Evolutionary conservation across 2,797 vertebrate species (phyloP).

Genomic region (Onychomys torridus): DNA sequence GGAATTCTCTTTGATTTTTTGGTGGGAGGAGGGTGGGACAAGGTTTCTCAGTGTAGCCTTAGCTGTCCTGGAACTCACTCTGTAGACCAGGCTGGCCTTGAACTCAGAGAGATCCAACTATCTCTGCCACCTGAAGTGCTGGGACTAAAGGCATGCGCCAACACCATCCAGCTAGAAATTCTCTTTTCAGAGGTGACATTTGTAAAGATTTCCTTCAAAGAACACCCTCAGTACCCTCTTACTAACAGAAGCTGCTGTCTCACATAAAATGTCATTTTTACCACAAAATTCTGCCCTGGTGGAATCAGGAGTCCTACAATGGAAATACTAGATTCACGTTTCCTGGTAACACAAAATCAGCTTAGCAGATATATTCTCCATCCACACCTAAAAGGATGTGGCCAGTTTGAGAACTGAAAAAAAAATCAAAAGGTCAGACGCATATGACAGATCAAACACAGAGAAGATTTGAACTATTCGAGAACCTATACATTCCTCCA

Average conservation of each 20-base stretch:
- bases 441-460: not conserved
- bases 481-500: not conserved
- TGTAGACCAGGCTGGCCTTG: not conserved
- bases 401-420: conserved; percentile 35
- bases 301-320: conserved; percentile 28
- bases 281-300: conserved; percentile 11
- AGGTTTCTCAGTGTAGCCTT: not conserved
- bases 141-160: not conserved
- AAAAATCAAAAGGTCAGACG: conserved; percentile 17
- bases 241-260: conserved; percentile 49
- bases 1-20: not conserved
- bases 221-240: not conserved
- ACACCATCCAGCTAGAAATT: not conserved
- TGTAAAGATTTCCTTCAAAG: conserved; percentile 48
- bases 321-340: conserved; percentile 35
- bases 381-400: conserved; percentile 4
- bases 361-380: conserved; percentile 42
- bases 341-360: conserved; percentile 42
- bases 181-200: not conserved
- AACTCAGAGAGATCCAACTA: not conserved
- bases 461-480: not conserved
- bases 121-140: not conserved
- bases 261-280: conserved; percentile 29
- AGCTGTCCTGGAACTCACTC: not conserved
- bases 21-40: not conserved